A percentile compares a stretch with the other conserved stretches of the same genome.
These are phyloP conservation scores for Galemys pyrenaicus DNA, from an alignment of 2,113 vertebrate genomes.

Conservation along the genomic window DNA sequence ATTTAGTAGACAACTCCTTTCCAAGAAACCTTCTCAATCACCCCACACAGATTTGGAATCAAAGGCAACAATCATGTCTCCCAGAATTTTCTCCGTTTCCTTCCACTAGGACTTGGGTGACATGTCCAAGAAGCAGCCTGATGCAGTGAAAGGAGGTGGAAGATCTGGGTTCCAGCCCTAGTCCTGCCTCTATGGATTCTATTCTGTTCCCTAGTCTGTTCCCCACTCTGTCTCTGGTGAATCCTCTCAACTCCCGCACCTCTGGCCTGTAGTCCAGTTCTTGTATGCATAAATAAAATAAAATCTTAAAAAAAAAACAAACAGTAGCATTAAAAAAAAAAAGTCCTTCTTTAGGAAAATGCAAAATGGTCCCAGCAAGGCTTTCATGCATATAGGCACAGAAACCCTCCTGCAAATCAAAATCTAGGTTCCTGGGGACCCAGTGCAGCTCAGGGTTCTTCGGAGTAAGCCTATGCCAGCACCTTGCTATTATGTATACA, in stretches of 20 bases:
- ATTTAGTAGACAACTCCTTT: background rate
- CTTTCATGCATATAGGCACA: background rate
- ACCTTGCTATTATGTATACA: conserved; percentile 93
- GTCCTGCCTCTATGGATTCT: background rate
- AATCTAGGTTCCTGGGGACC: background rate
- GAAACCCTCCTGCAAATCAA: background rate
- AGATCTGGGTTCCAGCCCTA: background rate
- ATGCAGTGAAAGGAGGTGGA: background rate
- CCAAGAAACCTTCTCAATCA: background rate
- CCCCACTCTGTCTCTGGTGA: too few relatives aligned
- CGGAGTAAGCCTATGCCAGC: conserved; percentile 5
- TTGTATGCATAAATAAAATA: too few relatives aligned
- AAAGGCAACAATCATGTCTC: background rate
- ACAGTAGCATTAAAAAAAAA: too few relatives aligned
- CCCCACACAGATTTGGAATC: background rate
- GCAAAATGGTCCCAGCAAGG: background rate
- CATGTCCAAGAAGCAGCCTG: background rate
- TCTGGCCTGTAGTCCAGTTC: too few relatives aligned
- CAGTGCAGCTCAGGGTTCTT: background rate
- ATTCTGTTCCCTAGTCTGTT: too few relatives aligned
- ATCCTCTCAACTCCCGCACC: too few relatives aligned
- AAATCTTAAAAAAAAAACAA: background rate
- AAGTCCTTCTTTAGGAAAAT: background rate
- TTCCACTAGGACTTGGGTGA: background rate
- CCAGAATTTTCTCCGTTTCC: background rate